These are phyloP conservation scores for Alexandromys fortis DNA, from an alignment of 2,113 vertebrate species.

Conservation along the genomic window DNA sequence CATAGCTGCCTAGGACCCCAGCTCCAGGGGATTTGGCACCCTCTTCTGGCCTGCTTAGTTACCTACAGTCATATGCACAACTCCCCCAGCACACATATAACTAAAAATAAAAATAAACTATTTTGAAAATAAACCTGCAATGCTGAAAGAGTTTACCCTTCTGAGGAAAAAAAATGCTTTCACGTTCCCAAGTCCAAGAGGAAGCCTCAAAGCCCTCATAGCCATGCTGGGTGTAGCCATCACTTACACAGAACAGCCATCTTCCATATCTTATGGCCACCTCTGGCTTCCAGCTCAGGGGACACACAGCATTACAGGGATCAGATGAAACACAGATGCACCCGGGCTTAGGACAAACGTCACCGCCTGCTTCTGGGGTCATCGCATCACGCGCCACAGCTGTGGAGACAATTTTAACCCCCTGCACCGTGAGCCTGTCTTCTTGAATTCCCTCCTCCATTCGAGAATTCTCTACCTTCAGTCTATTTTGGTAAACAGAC, in stretches of 20 bases:
- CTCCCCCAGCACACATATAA: background rate
- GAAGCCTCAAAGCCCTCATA: background rate
- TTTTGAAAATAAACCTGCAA: background rate
- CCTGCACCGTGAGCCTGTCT: accelerated
- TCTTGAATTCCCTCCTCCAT: background rate
- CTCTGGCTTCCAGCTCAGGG: background rate
- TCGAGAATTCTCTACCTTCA: background rate
- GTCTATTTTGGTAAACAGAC: background rate
- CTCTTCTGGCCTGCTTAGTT: background rate
- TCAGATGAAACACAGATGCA: accelerated
- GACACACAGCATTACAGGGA: too few relatives aligned
- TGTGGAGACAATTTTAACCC: background rate
- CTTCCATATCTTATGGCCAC: accelerated
- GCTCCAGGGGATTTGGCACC: background rate
- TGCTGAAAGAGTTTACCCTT: background rate
- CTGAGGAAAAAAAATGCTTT: background rate
- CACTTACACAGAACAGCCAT: background rate
- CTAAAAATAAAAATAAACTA: background rate
- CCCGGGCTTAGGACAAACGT: too few relatives aligned
- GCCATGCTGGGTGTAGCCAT: background rate
- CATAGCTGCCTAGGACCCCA: background rate
- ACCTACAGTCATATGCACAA: background rate
- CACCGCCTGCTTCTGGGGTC: background rate
- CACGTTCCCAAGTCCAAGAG: background rate
- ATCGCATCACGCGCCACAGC: background rate